Base-by-base conservation (phyloP, 2,888 invertebrate genomes). In the Tryphoninae sp. region DNA sequence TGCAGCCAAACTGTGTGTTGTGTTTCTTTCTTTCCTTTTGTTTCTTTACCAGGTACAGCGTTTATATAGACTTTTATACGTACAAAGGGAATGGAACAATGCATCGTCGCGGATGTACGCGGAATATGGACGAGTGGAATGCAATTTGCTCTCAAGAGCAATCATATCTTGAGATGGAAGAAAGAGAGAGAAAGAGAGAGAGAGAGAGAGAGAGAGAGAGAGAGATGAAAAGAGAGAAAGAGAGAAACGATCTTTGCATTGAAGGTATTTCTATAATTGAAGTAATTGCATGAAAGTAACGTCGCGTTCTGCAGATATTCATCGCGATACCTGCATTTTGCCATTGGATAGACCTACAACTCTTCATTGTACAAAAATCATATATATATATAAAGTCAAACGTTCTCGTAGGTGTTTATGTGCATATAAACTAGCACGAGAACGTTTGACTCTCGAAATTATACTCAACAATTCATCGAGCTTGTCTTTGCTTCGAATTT, bases 211-310 rank as follows among this genome's bases (percentile, higher is more conserved):
- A 19, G 19, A 72, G 67, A 53, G 40, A 4, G 33, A 65, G 55
- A 68, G 8, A 68, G 22, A 49, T 23, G 45, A 11, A 58, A 51
- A 64, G 62, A 67, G 68, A 59, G 61, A 77, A 78, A 75, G 51
- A 65, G 69, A 49, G 65, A 71, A 61, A 75, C 67, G 62, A 75
- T 78, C 79, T 87, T 86, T 84, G 74, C 82, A 83, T 86, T 83
- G 84, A 85, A 86, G 83, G 83, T 74, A 84, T 87, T 85, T 86
- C 86, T 83, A 73, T 86, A 86, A 86, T 88, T 85, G 85, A 80
- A 68, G 81, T 87, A 87, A 88, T 88, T 87, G 84, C 84, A 84
- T 77, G 85, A 86, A 86, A 87, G 83, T 85, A 87, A 88, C 84
- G 87, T 85, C 81, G 80, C 71, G 55, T 62, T 49, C 53, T 81